Percentiles rank a stretch among this genome's conserved stretches.
Evolutionary conservation across 37 sponge, comb jelly and placozoan species (phyloP).

Genomic region (Oopsacas minuta): DNA sequence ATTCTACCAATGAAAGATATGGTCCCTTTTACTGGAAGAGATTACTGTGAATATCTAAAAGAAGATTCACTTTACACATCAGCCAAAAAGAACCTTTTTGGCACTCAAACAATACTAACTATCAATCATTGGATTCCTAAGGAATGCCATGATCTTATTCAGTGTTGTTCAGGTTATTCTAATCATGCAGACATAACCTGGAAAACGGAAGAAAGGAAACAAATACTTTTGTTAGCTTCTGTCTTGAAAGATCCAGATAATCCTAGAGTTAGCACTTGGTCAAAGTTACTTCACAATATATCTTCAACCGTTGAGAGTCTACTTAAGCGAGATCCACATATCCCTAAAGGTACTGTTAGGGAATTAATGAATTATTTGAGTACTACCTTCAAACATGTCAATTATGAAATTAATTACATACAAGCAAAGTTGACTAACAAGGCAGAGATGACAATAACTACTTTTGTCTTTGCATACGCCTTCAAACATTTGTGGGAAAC

Average conservation of each 20-base stretch:
- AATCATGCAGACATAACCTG: neutral
- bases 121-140: neutral
- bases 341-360: neutral
- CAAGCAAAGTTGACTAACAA: neutral
- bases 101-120: neutral
- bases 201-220: neutral
- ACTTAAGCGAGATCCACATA: neutral
- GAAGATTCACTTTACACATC: neutral
- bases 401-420: slow-evolving; percentile 9
- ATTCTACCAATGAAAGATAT: neutral
- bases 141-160: neutral
- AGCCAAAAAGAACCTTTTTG: neutral
- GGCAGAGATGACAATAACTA: neutral
- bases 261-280: neutral
- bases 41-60: neutral
- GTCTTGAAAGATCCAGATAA: neutral
- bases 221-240: neutral
- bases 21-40: neutral
- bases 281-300: neutral
- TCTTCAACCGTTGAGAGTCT: neutral
- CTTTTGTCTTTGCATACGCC: neutral
- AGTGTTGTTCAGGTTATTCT: neutral
- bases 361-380: neutral
- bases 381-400: neutral
- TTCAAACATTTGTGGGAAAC: neutral